Base-by-base conservation (phyloP, 1,140 invertebrate genomes). In the Neoseiulus cucumeris region DNA sequence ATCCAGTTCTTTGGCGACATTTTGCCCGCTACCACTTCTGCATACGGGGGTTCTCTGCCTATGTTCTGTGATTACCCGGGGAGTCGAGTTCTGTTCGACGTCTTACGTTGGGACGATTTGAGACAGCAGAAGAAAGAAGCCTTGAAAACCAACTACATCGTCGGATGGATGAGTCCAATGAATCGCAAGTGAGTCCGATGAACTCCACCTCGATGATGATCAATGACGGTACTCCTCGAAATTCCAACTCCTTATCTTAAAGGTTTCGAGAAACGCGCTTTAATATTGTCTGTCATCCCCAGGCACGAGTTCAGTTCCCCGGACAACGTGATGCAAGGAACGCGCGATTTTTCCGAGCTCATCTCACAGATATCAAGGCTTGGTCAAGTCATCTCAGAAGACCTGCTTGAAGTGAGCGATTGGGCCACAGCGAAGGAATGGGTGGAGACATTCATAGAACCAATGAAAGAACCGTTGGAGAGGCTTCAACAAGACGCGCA, bases 161-260 rank as follows among this genome's bases (percentile, higher is more conserved):
- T 71, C 42, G 76, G 76, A 18, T 78, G 76, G 76, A 70, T 75
- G 44, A 71, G 71, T 65, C 65, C 69, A n/a, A 59, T 59, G 51
- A 59, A 59, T 29, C 9, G 14, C 12, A 30, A 42, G 65, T 25
- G 25, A 65, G 66, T 39, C 33, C 22, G 33, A 12, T 25, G 22
- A 59, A 33, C 51, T 47, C 18, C n/a, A n/a, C 4, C 28, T 22
- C 18, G 4, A 22, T n/a, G n/a, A n/a, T n/a, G n/a, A n/a, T n/a
- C n/a, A n/a, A n/a, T n/a, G n/a, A n/a, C n/a, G n/a, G n/a, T n/a
- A n/a, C n/a, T n/a, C n/a, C n/a, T n/a, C n/a, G n/a, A n/a, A n/a
- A n/a, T n/a, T n/a, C n/a, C n/a, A n/a, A n/a, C n/a, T n/a, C n/a
- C n/a, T n/a, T n/a, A n/a, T n/a, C n/a, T n/a, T n/a, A n/a, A n/a